phyloP scores from a whole-genome alignment of 2,797 vertebrate genomes.

The Spinus olivaceus region DNA sequence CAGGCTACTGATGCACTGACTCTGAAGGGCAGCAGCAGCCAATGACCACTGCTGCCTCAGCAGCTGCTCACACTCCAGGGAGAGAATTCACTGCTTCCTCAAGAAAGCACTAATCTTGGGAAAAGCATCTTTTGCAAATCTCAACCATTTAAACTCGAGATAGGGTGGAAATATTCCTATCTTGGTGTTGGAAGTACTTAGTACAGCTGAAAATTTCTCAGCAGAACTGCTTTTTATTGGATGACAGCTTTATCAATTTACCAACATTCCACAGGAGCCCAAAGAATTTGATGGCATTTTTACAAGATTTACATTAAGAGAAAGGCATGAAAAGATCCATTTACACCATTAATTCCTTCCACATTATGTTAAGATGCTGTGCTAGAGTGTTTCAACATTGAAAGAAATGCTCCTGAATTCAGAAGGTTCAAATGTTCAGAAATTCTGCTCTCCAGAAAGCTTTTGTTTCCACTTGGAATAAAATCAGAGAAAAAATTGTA shows the following conservation, averaged over 20 bases:
- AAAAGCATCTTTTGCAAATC: background rate
- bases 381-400: background rate
- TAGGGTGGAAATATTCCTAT: background rate
- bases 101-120: background rate
- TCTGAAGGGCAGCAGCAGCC: background rate
- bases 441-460: background rate
- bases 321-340: background rate
- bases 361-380: background rate
- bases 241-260: background rate
- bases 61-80: background rate
- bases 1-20: fast-evolving
- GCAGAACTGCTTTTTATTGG: background rate
- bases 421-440: background rate
- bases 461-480: background rate
- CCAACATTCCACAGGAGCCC: background rate
- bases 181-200: background rate
- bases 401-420: background rate
- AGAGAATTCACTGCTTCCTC: background rate
- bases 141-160: background rate
- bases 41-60: background rate
- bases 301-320: background rate
- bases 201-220: background rate
- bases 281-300: background rate
- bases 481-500: background rate
- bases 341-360: background rate